Evolutionary conservation across 2,113 vertebrate genomes (phyloP), one percentile per base, ranked within the genome.

Genomic region (Microcebus lehilahytsara): DNA sequence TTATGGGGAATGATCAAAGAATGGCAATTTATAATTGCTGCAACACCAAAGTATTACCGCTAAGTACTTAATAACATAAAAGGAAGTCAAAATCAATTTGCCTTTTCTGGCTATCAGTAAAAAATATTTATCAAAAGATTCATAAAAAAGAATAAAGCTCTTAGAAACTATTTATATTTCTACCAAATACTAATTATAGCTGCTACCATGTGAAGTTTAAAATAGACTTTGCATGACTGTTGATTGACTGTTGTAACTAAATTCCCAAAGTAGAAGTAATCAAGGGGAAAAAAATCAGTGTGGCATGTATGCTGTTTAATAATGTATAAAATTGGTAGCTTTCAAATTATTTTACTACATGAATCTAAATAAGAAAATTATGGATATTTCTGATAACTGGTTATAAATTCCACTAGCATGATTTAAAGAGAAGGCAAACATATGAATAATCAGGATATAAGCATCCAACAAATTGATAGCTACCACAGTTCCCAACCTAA

Each of bases 311-410:
- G 34, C 5, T 91, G 20, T 40, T 79, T 74, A 84, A 93, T 79
- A 89, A 75, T 78, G 40, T 58, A 23, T 78, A 95, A 90, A 90
- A 78, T 34, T 86, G 46, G 23, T 30, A 92, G 37, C 20, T 86
- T 84, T 96, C 60, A 94, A 91, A 83, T 60, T 95, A 30, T 95
- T 79, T 93, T 60, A 77, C 5, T 72, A 23, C 9, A 64, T 58
- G 22, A 60, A 71, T 77, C 34, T 80, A 83, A 90, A 78, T 74
- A 53, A 88, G 37, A 93, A 84, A 77, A 67, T 90, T 66, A 56
- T 72, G 17, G 14, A 46, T 74, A 91, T 67, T 74, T 93, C 42
- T 95, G 46, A 71, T 6, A 58, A 9, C 53, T 22, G 93, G n/a
- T 88, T 85, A 90, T 12, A 85, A 91, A 89, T 89, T 75, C 27